These are phyloP conservation scores for Aptenodytes forsteri DNA, from an alignment of 2,113 vertebrate genomes.

Conservation along the genomic window DNA sequence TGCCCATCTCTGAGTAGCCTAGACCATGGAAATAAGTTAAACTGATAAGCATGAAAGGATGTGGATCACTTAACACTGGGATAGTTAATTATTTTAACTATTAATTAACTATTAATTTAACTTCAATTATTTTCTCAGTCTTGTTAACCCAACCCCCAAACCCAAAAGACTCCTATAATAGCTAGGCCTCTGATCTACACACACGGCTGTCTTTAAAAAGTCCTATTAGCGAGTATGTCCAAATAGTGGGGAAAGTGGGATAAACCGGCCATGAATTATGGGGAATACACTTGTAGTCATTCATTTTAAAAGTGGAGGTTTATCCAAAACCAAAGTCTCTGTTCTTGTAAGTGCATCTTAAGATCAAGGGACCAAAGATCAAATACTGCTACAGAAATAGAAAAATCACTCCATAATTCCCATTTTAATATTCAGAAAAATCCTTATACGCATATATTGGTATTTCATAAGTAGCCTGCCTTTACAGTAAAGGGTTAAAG, in stretches of 20 bases:
- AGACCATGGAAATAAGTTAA: constrained; percentile 59
- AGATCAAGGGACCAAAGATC: background rate
- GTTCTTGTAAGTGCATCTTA: background rate
- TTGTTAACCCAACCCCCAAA: background rate
- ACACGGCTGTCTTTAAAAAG: background rate
- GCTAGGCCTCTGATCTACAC: background rate
- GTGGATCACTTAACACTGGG: background rate
- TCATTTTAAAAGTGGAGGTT: background rate
- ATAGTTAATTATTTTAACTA: background rate
- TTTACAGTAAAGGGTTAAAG: background rate
- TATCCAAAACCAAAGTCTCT: background rate
- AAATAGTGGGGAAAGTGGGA: background rate
- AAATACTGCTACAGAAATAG: background rate
- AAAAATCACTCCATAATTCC: background rate
- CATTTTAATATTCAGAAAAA: background rate
- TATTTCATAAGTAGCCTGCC: background rate
- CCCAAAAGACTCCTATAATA: background rate
- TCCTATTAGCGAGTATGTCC: accelerated
- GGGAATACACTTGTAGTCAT: background rate
- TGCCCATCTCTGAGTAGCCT: constrained; percentile 53
- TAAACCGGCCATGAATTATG: background rate
- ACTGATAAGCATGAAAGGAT: background rate
- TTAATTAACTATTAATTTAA: background rate
- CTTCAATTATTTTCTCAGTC: background rate
- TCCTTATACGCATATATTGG: accelerated